A percentile compares a stretch with the other conserved stretches of the same genome.
These are phyloP conservation scores for Drosophila ohnishii DNA, from an alignment of 1,140 invertebrate species.

Conservation along the genomic window DNA sequence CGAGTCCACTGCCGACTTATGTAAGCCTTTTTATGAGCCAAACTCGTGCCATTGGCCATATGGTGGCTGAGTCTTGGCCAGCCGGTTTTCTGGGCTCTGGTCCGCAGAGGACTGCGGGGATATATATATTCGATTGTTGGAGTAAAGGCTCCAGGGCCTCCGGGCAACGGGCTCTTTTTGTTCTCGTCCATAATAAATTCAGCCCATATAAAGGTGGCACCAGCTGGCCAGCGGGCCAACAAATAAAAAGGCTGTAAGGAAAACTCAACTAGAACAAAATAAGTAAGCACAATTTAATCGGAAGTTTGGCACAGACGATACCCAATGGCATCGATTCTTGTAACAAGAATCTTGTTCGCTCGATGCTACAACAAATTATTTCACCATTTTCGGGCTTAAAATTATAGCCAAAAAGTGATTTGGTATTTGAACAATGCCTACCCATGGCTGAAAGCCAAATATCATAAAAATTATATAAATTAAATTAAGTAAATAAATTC, in stretches of 20 bases:
- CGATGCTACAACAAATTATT: not conserved
- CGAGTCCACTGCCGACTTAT: constrained; percentile 48
- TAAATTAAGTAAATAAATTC: no score
- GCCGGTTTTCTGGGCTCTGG: constrained; percentile 20
- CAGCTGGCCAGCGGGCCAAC: constrained; percentile 65
- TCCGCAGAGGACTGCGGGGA: constrained; percentile 43
- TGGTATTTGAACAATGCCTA: not conserved
- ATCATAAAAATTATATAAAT: not conserved
- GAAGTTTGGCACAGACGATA: constrained; percentile 28
- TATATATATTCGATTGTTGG: constrained; percentile 42
- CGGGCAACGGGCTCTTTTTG: constrained; percentile 63
- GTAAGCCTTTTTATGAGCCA: constrained; percentile 78
- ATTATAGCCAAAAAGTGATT: not conserved
- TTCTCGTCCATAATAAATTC: constrained; percentile 77
- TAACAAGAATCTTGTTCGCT: not conserved
- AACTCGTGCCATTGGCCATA: constrained; percentile 77
- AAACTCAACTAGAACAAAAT: constrained; percentile 65
- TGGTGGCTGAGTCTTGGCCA: constrained; percentile 53
- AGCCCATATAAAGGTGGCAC: constrained; percentile 78
- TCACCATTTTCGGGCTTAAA: not conserved
- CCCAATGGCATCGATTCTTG: constrained; percentile 9
- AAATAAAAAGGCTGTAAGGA: constrained; percentile 65
- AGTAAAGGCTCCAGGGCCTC: constrained; percentile 10
- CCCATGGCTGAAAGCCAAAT: no score
- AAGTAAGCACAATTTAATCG: constrained; percentile 10